Evolutionary conservation across 2,797 vertebrate species (phyloP).

Genomic region (Heliangelus exortis): DNA sequence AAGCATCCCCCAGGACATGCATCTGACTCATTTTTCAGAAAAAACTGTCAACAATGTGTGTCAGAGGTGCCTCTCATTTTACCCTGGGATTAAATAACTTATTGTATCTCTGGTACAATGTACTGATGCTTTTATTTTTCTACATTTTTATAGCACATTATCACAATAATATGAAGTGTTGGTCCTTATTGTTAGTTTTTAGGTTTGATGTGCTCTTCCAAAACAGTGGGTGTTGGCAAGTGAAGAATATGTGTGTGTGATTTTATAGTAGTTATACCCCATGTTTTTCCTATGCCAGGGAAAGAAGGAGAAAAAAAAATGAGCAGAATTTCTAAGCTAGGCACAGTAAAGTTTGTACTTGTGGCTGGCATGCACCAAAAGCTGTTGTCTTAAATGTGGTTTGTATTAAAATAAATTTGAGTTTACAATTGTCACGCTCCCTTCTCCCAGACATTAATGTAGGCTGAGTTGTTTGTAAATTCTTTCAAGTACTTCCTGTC

Average conservation of each 20-base stretch:
- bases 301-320: background rate
- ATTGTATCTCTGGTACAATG: background rate
- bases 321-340: background rate
- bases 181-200: background rate
- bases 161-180: background rate
- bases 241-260: background rate
- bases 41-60: accelerated
- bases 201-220: background rate
- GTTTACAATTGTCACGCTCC: background rate
- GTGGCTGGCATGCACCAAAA: background rate
- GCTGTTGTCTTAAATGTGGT: background rate
- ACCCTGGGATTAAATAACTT: background rate
- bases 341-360: background rate
- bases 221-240: background rate
- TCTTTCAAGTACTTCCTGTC: background rate
- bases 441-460: background rate
- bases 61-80: background rate
- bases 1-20: background rate
- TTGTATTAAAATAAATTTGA: background rate
- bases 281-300: background rate
- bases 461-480: background rate
- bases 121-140: background rate
- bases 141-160: background rate
- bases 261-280: background rate
- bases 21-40: conserved; percentile 2